phyloP scores from a whole-genome alignment of 2,888 invertebrate genomes.

The Alloscopus bannaensis region DNA sequence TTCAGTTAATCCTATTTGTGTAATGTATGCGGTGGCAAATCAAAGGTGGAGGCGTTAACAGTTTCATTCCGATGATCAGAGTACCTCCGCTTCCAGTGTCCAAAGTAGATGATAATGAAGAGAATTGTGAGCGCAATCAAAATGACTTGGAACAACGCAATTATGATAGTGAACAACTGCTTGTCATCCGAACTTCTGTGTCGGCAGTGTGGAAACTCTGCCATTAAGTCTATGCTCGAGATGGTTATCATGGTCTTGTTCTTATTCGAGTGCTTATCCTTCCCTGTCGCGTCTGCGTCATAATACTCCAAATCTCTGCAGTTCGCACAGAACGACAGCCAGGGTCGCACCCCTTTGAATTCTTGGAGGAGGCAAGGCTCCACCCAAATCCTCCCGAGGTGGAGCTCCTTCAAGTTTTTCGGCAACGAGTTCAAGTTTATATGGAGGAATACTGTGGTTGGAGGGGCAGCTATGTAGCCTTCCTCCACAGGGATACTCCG shows the following conservation, averaged over 20 bases:
- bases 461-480: not conserved
- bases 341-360: constrained; percentile 20
- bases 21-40: no score
- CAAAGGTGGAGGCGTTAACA: no score
- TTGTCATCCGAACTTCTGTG: not conserved
- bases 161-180: constrained; percentile 6
- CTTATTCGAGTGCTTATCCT: not conserved
- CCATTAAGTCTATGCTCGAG: constrained; percentile 8
- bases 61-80: no score
- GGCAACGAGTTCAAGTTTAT: constrained; percentile 43
- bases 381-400: constrained; percentile 42
- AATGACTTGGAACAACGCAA: constrained; percentile 31
- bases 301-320: constrained; percentile 62
- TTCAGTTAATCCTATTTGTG: no score
- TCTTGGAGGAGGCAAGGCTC: constrained; percentile 33
- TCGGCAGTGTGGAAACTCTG: not conserved
- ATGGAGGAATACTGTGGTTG: constrained; percentile 43
- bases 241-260: constrained; percentile 4
- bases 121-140: constrained; percentile 28
- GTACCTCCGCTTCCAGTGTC: constrained; percentile 18
- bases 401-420: constrained; percentile 45
- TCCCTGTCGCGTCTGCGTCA: constrained; percentile 39
- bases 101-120: constrained; percentile 42
- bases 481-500: not conserved
- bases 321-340: constrained; percentile 28